Conservation (phyloP, 2,888 invertebrate genomes). For the Itoplectis maculator region DNA sequence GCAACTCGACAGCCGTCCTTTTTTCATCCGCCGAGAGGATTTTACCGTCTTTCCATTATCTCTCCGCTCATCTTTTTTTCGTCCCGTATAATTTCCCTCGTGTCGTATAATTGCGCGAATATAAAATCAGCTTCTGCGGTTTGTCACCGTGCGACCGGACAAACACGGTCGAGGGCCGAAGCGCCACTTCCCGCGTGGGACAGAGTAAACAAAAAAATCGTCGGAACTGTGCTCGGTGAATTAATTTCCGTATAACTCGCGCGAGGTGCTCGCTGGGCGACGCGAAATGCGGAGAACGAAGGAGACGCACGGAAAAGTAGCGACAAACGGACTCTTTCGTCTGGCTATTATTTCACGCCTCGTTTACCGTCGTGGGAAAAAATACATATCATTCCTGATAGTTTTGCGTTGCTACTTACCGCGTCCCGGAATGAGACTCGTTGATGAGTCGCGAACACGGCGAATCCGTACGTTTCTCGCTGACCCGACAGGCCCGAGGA, state of each 20-base stretch:
- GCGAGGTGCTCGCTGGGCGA: not conserved
- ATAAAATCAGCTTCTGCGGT: not conserved
- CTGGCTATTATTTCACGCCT: not conserved
- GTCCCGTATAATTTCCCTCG: not conserved
- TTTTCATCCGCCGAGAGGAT: not conserved
- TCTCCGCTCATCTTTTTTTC: conserved; percentile 10
- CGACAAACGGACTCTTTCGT: not conserved
- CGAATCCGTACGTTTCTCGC: not conserved
- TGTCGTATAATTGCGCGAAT: conserved; percentile 12
- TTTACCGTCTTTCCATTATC: not conserved
- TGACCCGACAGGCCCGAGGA: not conserved
- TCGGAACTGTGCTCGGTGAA: not conserved
- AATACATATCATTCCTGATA: not conserved
- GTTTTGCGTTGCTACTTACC: not conserved
- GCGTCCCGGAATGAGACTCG: conserved; percentile 1
- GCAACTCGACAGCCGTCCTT: conserved; percentile 8
- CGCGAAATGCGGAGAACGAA: not conserved
- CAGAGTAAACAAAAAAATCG: not conserved
- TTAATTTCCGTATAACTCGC: not conserved
- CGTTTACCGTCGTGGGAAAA: not conserved
- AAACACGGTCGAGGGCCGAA: not conserved
- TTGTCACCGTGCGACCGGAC: not conserved
- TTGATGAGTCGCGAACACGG: not conserved
- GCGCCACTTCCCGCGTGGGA: not conserved
- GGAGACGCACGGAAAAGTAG: not conserved